phyloP scores from a whole-genome alignment of 2,888 invertebrate genomes.

The Tolmerus cingulatus region DNA sequence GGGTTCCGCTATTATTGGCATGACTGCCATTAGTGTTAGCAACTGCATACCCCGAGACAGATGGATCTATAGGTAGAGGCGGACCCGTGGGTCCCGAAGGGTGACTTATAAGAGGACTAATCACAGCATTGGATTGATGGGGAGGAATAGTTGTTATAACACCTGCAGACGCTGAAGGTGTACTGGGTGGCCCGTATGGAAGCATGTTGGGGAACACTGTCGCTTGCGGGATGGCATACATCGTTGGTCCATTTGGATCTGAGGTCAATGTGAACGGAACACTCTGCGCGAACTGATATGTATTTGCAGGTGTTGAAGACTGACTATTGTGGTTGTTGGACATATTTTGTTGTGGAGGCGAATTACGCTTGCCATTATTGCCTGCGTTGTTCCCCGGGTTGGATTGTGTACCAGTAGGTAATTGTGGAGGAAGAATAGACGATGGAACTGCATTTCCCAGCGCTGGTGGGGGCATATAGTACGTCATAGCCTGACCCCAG shows the following conservation, averaged over 20 bases:
- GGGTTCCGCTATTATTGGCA: constrained; percentile 51
- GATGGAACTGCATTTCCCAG: constrained; percentile 55
- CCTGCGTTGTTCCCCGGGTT: not conserved
- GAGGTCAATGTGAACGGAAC: constrained; percentile 52
- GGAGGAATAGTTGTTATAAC: constrained; percentile 55
- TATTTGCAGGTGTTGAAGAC: constrained; percentile 53
- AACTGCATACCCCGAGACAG: not conserved
- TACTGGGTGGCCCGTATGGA: constrained; percentile 56
- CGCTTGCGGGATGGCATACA: constrained; percentile 62
- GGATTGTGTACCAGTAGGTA: constrained; percentile 55
- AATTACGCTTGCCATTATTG: constrained; percentile 58
- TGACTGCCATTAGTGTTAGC: constrained; percentile 45
- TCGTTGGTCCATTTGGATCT: constrained; percentile 55
- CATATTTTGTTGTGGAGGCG: constrained; percentile 52
- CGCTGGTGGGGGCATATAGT: constrained; percentile 62
- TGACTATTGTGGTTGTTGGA: constrained; percentile 47
- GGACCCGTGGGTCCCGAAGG: constrained; percentile 48
- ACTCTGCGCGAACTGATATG: constrained; percentile 51
- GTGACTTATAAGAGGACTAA: constrained; percentile 55
- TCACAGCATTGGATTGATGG: constrained; percentile 59
- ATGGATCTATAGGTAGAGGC: constrained; percentile 45
- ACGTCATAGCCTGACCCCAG: constrained; percentile 62
- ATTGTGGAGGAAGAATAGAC: constrained; percentile 56
- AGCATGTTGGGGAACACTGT: constrained; percentile 62
- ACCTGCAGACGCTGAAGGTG: constrained; percentile 52